These are phyloP conservation scores for Fragum sueziense DNA, from an alignment of 2,888 invertebrate genomes.

Conservation along the genomic window DNA sequence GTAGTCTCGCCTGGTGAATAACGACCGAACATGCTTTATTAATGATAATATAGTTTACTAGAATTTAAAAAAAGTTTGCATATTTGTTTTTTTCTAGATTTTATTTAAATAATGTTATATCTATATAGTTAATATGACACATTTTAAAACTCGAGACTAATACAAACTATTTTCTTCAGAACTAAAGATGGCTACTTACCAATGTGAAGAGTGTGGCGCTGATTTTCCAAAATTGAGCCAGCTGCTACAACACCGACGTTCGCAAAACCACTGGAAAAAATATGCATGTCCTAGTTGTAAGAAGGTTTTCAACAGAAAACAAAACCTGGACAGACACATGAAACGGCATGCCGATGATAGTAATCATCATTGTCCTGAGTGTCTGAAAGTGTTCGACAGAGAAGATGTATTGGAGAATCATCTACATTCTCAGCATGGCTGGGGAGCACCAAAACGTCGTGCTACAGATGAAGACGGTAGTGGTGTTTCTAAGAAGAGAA, in stretches of 20 bases:
- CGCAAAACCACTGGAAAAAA: too few relatives aligned
- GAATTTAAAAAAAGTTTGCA: background rate
- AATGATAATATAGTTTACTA: background rate
- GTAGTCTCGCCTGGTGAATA: conserved; percentile 8
- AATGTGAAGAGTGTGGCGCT: too few relatives aligned
- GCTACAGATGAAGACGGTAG: background rate
- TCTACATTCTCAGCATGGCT: conserved; percentile 8
- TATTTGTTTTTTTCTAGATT: background rate
- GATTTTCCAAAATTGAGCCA: conserved; percentile 15
- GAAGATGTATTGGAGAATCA: conserved; percentile 19
- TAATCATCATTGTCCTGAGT: conserved; percentile 33
- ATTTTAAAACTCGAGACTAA: background rate
- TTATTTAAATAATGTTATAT: background rate
- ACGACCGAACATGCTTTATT: background rate
- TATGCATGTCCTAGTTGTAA: too few relatives aligned
- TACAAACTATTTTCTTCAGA: too few relatives aligned
- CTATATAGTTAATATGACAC: background rate
- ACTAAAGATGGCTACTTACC: too few relatives aligned
- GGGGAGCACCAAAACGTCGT: background rate
- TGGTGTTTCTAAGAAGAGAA: conserved; percentile 29
- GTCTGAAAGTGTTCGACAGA: conserved; percentile 29
- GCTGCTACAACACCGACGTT: conserved; percentile 14
- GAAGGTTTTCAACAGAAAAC: conserved; percentile 16
- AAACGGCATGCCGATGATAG: conserved; percentile 21
- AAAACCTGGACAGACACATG: conserved; percentile 56